Evolutionary conservation across 2,113 vertebrate genomes (phyloP).

Genomic region (Axis porcinus): DNA sequence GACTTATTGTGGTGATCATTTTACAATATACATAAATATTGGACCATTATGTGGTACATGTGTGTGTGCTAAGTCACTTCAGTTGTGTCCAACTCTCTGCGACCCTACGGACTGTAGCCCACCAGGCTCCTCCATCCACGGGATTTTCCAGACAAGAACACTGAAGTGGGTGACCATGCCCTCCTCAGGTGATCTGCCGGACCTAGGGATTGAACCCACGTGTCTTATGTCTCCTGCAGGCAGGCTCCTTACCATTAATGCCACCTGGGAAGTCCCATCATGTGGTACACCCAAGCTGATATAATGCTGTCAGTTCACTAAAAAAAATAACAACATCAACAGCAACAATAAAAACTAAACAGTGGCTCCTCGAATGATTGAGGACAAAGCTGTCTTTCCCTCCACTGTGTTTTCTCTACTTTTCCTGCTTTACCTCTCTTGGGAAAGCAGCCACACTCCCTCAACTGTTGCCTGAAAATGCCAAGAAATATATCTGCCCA

Average conservation of each 20-base stretch:
- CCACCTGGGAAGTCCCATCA: neutral
- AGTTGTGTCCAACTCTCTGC: neutral
- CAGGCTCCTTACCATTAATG: accelerated
- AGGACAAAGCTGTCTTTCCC: neutral
- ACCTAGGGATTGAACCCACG: neutral
- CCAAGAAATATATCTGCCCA: neutral
- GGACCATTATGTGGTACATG: neutral
- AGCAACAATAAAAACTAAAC: neutral
- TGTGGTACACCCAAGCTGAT: neutral
- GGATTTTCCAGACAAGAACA: neutral
- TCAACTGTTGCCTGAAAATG: neutral
- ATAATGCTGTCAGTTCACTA: neutral
- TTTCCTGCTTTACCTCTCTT: neutral
- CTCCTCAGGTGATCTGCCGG: neutral
- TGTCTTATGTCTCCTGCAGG: neutral
- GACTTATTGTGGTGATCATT: neutral
- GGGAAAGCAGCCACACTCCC: neutral
- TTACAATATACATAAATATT: neutral
- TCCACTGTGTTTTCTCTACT: neutral
- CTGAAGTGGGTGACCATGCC: neutral
- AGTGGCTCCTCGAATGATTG: neutral
- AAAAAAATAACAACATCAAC: neutral
- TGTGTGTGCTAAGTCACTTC: neutral
- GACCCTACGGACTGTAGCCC: neutral
- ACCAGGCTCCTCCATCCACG: neutral